Percentiles rank a stretch among this genome's conserved stretches.
Evolutionary conservation across 2,888 invertebrate species (phyloP).

Genomic region (Mechanitis mazaeus): DNA sequence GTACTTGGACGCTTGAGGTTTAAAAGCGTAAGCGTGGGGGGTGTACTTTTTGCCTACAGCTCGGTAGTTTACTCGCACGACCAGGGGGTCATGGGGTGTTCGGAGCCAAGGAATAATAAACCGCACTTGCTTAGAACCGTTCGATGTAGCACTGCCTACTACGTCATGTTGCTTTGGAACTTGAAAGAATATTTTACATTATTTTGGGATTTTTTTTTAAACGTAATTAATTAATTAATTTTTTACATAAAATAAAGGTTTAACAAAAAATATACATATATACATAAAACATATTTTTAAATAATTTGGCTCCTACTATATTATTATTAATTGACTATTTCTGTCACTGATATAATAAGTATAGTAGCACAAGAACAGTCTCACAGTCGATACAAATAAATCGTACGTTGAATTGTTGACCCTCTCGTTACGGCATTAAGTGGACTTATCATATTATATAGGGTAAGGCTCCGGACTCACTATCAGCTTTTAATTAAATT

Average conservation of each 20-base stretch:
- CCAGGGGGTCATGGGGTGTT: conserved; percentile 59
- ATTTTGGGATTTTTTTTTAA: conserved; percentile 7
- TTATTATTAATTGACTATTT: conserved; percentile 11
- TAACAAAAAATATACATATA: no score
- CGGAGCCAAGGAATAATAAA: conserved; percentile 71
- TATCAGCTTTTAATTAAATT: conserved; percentile 16
- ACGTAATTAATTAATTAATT: no score
- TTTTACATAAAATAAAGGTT: no score
- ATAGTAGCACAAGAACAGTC: conserved; percentile 1
- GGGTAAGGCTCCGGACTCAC: conserved; percentile 18
- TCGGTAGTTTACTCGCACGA: conserved; percentile 57
- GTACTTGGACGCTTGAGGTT: conserved; percentile 76
- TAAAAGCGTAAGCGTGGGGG: conserved; percentile 69
- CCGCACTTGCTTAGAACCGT: conserved; percentile 57
- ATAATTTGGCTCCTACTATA: background rate
- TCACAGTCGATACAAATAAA: conserved; percentile 25
- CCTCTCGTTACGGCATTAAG: conserved; percentile 24
- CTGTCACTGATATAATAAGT: conserved; percentile 2
- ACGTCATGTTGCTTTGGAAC: conserved; percentile 36
- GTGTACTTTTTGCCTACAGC: conserved; percentile 69
- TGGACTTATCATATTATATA: conserved; percentile 22
- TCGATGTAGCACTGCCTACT: conserved; percentile 32
- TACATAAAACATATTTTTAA: conserved; percentile 2
- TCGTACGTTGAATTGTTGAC: conserved; percentile 27
- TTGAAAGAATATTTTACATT: conserved; percentile 13